Percentiles rank a stretch among this genome's conserved stretches.
Conservation (phyloP, 2,888 invertebrate species). For the Pilophorus perplexus region DNA sequence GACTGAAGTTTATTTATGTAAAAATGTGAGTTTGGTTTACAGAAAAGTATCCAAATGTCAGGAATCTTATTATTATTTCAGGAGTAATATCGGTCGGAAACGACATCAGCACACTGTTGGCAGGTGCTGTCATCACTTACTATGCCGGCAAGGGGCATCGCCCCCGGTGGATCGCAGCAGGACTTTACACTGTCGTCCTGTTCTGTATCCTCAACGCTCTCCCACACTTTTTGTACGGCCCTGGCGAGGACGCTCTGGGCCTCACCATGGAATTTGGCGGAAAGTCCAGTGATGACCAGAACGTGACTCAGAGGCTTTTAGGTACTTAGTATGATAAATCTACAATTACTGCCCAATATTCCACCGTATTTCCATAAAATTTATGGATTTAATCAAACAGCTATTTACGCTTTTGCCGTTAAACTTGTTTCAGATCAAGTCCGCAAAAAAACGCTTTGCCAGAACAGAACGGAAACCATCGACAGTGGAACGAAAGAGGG, state of each 20-base stretch:
- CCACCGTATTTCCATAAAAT: no score
- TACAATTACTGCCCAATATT: no score
- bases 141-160: slow-evolving; percentile 68
- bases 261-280: slow-evolving; percentile 62
- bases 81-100: slow-evolving; percentile 70
- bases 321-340: no score
- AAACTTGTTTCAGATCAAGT: no score
- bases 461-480: not conserved
- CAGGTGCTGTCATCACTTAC: slow-evolving; percentile 64
- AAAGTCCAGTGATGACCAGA: slow-evolving; percentile 43
- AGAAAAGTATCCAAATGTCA: no score
- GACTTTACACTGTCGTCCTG: slow-evolving; percentile 59
- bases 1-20: not conserved
- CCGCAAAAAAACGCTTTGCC: slow-evolving; percentile 6
- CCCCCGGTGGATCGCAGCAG: slow-evolving; percentile 68
- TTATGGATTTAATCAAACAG: no score
- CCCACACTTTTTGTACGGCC: slow-evolving; percentile 67
- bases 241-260: slow-evolving; percentile 63
- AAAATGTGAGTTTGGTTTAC: not conserved
- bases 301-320: not conserved
- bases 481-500: not conserved
- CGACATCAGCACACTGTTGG: slow-evolving; percentile 67
- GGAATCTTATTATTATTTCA: slow-evolving; percentile 52
- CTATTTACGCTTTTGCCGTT: no score
- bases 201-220: slow-evolving; percentile 65